These are phyloP conservation scores for Plectropomus leopardus DNA, from an alignment of 2,113 vertebrate species.

Conservation along the genomic window DNA sequence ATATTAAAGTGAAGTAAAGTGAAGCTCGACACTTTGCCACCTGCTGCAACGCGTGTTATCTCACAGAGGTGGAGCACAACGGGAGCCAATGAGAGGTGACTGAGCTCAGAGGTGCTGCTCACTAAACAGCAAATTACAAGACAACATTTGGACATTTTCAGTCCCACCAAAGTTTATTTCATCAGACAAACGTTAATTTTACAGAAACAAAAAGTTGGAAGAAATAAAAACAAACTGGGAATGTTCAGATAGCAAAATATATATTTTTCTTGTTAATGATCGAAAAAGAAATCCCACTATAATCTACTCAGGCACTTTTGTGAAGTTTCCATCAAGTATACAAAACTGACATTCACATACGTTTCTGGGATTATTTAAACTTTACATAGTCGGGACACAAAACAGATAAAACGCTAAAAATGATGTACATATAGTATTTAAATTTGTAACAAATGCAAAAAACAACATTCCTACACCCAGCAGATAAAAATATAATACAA, in stretches of 20 bases:
- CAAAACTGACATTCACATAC: conserved; percentile 15
- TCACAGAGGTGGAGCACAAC: conserved; percentile 41
- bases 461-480: background rate
- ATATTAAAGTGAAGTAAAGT: conserved; percentile 20
- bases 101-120: background rate
- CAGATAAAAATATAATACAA: conserved; percentile 1
- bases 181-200: conserved; percentile 5
- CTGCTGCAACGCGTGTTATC: conserved; percentile 45
- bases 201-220: background rate
- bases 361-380: background rate
- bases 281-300: background rate
- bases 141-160: background rate
- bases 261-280: background rate
- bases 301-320: conserved; percentile 31
- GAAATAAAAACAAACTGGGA: conserved; percentile 7
- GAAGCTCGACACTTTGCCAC: conserved; percentile 24
- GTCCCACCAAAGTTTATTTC: conserved; percentile 60
- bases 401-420: background rate
- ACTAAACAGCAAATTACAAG: background rate
- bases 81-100: conserved; percentile 43
- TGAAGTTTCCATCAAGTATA: conserved; percentile 13
- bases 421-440: background rate
- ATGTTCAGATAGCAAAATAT: conserved; percentile 29
- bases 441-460: conserved; percentile 21
- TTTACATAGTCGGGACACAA: background rate